Base-by-base conservation (phyloP, 2,888 invertebrate species). In the Craniophora ligustri region DNA sequence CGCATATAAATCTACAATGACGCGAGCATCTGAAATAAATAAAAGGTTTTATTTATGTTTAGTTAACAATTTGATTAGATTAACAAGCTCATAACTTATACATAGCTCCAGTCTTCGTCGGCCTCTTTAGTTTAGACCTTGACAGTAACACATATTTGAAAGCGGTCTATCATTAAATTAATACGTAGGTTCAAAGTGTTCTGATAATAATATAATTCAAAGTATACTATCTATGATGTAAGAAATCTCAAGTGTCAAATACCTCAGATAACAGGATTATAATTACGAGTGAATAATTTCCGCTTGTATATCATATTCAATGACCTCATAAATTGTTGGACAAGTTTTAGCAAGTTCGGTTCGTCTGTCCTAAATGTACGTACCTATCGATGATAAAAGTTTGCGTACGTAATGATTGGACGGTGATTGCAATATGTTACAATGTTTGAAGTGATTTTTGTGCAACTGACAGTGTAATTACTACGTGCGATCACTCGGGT, bases 381-480 rank as follows among this genome's bases (percentile, higher is more conserved):
- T 40, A 58, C 42, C 19, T 42, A 58, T 48, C 28, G 36, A 61
- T n/a, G n/a, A n/a, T 57, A 58, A 48, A 21, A 42, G 32, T 31
- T 36, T 70, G 61, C 71, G 46, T n/a, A 19, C 14, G 18, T 57
- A 35, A 53, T 48, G 47, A 63, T 59, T 63, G n/a, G n/a, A n/a
- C n/a, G n/a, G n/a, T n/a, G 72, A 64, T 74, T 42, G 58, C 39
- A 57, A 44, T 35, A 56, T 60, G 44, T 53, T 54, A 56, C 55
- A 59, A 61, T 57, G 60, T 84, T 85, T 85, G 81, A 82, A 77
- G 82, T 76, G 78, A 84, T 78, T 82, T 85, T 84, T 70, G 75
- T 81, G 78, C 77, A 75, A 76, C 88, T 88, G 89, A 89, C 89
- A 88, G 87, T 81, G 81, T 91, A 91, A 91, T 91, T 90, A 88